Evolutionary conservation across 1,140 invertebrate species (phyloP).

Genomic region (Eriocheir sinensis): DNA sequence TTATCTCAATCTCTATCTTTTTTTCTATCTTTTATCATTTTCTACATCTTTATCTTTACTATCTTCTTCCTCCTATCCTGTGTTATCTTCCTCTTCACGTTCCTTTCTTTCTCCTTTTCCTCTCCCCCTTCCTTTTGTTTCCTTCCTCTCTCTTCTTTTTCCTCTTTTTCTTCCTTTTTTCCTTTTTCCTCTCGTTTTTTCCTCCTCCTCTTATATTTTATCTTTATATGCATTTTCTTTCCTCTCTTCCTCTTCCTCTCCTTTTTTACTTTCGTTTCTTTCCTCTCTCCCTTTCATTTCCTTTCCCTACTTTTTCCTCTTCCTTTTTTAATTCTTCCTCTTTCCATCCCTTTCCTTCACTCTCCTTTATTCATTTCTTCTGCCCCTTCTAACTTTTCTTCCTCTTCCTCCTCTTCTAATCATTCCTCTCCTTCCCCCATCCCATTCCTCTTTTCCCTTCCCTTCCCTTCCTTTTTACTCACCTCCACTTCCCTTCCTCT

Average conservation of each 20-base stretch:
- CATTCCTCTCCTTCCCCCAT: too few species aligned
- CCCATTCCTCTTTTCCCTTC: neutral
- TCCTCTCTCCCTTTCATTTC: neutral
- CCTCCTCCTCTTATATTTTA: neutral
- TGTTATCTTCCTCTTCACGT: too few species aligned
- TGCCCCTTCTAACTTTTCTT: neutral
- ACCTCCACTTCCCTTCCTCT: neutral
- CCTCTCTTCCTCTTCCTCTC: neutral
- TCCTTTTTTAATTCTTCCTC: too few species aligned
- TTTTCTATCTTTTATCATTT: too few species aligned
- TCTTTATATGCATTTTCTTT: neutral
- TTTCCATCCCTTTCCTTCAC: neutral
- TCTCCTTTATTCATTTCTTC: neutral
- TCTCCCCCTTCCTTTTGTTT: neutral
- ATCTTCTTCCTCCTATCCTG: too few species aligned
- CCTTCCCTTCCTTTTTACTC: neutral
- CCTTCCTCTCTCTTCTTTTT: neutral
- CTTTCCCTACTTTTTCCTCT: neutral
- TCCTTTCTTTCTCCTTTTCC: neutral
- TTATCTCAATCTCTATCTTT: too few species aligned
- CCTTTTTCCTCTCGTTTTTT: neutral
- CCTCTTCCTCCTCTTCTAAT: neutral
- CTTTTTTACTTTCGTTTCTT: neutral
- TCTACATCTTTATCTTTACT: too few species aligned
- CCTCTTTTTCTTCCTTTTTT: neutral